Base-by-base conservation (phyloP, 2,888 invertebrate species). In the Noctua janthe region DNA sequence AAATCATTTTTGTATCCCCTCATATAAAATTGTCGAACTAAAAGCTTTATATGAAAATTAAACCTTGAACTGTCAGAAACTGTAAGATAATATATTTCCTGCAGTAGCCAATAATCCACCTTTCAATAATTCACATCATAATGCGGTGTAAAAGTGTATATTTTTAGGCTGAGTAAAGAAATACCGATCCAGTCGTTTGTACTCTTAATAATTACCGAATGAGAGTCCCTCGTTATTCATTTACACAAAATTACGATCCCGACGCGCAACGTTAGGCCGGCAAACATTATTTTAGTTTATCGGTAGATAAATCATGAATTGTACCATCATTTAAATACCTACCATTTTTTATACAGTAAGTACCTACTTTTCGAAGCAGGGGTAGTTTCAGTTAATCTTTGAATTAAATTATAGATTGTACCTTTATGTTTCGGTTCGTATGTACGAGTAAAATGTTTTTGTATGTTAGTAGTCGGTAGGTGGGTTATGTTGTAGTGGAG, bases 371-470 rank as follows among this genome's bases (percentile, higher is more conserved):
- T 43, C 17, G 83, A 51, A n/a, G 13, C 10, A 59, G 20, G 3
- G 69, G 49, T 43, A 51, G 15, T n/a, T 74, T 67, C 20, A 76
- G 29, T 59, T 17, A 54, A 62, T 74, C 1, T 62, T 54, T 17
- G n/a, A 67, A 75, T 15, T 35, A 8, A 80, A 29, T 54, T 39
- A 56, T 8, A 49, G 35, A 23, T 54, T 15, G 13, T 47, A 35
- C 2, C 10, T 59, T 20, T 51, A 59, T 1, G n/a, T 51, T 47
- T 51, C 23, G 15, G 17, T 54, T 76, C 35, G 15, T 39, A n/a
- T 81, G n/a, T n/a, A 54, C 17, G n/a, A 76, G 64, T 47, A 69
- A 80, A 66, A 71, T 76, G 78, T 74, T 81, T 86, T 81, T 81
- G 78, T 81, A 78, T 87, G 74, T 87, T 56, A 74, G 39, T 69